Base-by-base conservation (phyloP, 2,113 vertebrate species). In the Damaliscus lunatus region DNA sequence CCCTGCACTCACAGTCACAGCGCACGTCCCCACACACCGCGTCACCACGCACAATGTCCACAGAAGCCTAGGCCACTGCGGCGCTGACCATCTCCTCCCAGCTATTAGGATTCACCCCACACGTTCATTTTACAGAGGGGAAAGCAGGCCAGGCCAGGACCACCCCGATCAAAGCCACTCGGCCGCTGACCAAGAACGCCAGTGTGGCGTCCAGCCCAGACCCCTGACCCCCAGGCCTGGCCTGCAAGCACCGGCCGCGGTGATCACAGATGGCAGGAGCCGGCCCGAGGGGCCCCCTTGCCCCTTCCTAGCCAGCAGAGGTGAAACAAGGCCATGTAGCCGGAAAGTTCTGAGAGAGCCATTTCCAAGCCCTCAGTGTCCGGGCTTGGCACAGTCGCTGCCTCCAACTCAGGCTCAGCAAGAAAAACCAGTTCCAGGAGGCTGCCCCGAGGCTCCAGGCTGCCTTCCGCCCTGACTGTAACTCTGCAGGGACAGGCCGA, bases 341-440 rank as follows among this genome's bases (percentile, higher is more conserved):
- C 33, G 13, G 60, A 87, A 93, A 81, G 17, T 77, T 90, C 93
- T 36, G 25, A 15, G 48, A 92, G 67, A 80, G 48, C 53, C 53
- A 15, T 36, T 96, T 64, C 67, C 15, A 15, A 7, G 9, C 85
- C 50, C 82, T 91, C 16, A 0, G 27, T 0, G 1, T 48, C 15
- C 83, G 57, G n/a, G 43, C 55, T 85, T 94, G 78, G 82, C 62
- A 57, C 31, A 12, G 59, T 3, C 3, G 27, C 60, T 6, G 53
- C 84, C 59, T 90, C 11, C 27, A 40, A 57, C 92, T 88, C 40
- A 57, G 55, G 52, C 3, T 59, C 23, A 64, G 50, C 96, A 40
- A 85, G 97, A 96, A 97, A 98, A 98, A 94, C 97, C 62, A 33
- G 98, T 98, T 98, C 85, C 40, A 5, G 59, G 46, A 85, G 36